Percentiles rank a stretch among this genome's conserved stretches.
These are phyloP conservation scores for Petrolisthes cinctipes DNA, from an alignment of 2,888 invertebrate genomes.

Conservation along the genomic window DNA sequence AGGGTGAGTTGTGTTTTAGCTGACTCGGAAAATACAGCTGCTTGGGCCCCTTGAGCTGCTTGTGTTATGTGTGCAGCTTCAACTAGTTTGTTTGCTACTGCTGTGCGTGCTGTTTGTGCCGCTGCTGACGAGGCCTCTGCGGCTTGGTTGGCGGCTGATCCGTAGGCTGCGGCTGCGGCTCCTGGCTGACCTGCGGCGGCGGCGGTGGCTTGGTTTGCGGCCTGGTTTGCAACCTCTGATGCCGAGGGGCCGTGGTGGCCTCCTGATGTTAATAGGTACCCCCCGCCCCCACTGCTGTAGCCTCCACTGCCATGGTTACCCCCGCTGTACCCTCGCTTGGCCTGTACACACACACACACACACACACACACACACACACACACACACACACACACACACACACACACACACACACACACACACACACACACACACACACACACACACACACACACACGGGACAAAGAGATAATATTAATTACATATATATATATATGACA, in stretches of 20 bases:
- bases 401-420: constrained; percentile 26
- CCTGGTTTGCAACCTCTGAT: constrained; percentile 53
- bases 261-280: constrained; percentile 21
- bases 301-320: constrained; percentile 17
- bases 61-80: constrained; percentile 59
- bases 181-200: constrained; percentile 42
- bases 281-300: constrained; percentile 30
- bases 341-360: not conserved
- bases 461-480: not conserved
- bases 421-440: constrained; percentile 28
- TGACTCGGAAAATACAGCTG: constrained; percentile 54
- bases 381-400: not conserved
- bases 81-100: constrained; percentile 46
- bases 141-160: constrained; percentile 39
- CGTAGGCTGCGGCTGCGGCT: constrained; percentile 50
- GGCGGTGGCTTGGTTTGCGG: constrained; percentile 56
- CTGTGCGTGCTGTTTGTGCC: constrained; percentile 41
- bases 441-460: not conserved
- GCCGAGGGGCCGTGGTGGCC: constrained; percentile 44
- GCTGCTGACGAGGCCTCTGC: constrained; percentile 57
- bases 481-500: not conserved
- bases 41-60: constrained; percentile 51
- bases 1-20: constrained; percentile 23
- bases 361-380: not conserved
- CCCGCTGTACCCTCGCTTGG: constrained; percentile 27